Evolutionary conservation across 2,888 invertebrate species (phyloP).

Genomic region (Stramonita haemastoma): DNA sequence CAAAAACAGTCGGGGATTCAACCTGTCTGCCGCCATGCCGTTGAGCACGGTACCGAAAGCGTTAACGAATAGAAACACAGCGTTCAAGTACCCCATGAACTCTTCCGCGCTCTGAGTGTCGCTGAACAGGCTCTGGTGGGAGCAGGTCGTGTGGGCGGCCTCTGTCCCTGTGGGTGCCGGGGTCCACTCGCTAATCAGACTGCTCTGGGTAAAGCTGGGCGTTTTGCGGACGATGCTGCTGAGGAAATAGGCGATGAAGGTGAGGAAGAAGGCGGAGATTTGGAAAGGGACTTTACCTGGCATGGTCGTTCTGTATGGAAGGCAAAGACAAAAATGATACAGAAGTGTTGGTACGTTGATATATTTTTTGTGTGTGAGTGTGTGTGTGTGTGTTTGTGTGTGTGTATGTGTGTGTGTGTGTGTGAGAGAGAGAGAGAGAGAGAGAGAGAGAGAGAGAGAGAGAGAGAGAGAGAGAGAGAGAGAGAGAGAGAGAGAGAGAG

Average conservation of each 20-base stretch:
- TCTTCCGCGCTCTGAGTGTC: conserved; percentile 61
- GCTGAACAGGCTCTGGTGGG: not conserved
- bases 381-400: too few species aligned
- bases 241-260: conserved; percentile 11
- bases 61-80: conserved; percentile 75
- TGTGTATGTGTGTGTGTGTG: too few species aligned
- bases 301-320: too few species aligned
- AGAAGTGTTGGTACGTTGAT: too few species aligned
- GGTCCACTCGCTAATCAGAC: conserved; percentile 19
- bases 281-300: not conserved
- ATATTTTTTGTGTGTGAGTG: too few species aligned
- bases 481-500: too few species aligned
- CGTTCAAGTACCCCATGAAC: conserved; percentile 75
- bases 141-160: not conserved
- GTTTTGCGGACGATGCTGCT: not conserved
- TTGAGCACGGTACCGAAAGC: conserved; percentile 78
- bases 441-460: too few species aligned
- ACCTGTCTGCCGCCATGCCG: conserved; percentile 79
- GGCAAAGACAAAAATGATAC: too few species aligned
- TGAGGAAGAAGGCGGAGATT: not conserved
- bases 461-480: too few species aligned
- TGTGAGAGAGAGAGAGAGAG: too few species aligned
- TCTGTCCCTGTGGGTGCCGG: too few species aligned
- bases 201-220: conserved; percentile 16
- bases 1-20: conserved; percentile 36